A percentile compares a stretch with the other conserved stretches of the same genome.
These are phyloP conservation scores for Mystacornis crossleyi DNA, from an alignment of 2,113 vertebrate genomes.

Conservation along the genomic window DNA sequence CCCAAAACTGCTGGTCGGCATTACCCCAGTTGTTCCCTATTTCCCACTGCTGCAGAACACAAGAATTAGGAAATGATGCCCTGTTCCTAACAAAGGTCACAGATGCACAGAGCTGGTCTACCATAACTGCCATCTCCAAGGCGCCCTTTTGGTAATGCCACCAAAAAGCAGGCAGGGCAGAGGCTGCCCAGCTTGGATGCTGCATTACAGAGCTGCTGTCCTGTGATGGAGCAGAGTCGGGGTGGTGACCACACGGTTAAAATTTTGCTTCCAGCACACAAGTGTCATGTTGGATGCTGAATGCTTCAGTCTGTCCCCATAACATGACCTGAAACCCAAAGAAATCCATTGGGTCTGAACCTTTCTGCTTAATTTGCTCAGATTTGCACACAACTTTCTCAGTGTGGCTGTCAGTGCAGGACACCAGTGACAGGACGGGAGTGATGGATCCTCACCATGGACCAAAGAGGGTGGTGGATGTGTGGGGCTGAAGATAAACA, in stretches of 20 bases:
- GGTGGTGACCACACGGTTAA: not conserved
- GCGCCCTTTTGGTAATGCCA: not conserved
- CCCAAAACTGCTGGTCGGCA: not conserved
- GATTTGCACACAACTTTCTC: not conserved
- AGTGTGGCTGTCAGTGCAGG: not conserved
- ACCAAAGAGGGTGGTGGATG: not conserved
- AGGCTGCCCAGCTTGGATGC: not conserved
- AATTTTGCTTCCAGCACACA: not conserved
- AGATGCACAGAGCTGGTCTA: not conserved
- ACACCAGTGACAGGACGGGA: not conserved
- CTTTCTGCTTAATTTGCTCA: not conserved
- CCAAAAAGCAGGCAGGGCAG: not conserved
- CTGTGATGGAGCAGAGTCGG: not conserved
- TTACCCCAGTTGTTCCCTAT: not conserved
- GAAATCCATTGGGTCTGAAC: not conserved
- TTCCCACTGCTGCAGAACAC: not conserved
- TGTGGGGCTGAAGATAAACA: not conserved
- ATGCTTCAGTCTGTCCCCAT: not conserved
- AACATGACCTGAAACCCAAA: not conserved
- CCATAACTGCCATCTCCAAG: not conserved
- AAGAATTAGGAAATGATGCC: not conserved
- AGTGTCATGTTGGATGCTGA: not conserved
- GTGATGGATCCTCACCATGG: not conserved
- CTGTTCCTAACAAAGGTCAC: not conserved
- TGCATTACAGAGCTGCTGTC: not conserved